A percentile compares a stretch with the other conserved stretches of the same genome.
Conservation (phyloP, 2,113 vertebrate species). For the Oryctolagus cuniculus region mOryCun1.1 NC_091437.1:17295501-17296000, state of each 20-base stretch:
- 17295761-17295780: not conserved
- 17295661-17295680: slow-evolving; percentile 32
- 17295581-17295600: not conserved
- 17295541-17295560: slow-evolving; percentile 54
- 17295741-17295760: too few species aligned
- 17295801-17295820: not conserved
- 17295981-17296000: not conserved
- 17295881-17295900: not conserved
- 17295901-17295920: not conserved
- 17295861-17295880: not conserved
- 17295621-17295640: slow-evolving; percentile 13
- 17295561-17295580: slow-evolving; percentile 18
- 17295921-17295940: not conserved
- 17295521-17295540: slow-evolving; percentile 97
- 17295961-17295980: too few species aligned
- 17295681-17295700: not conserved
- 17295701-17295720: too few species aligned
- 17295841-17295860: not conserved
- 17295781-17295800: not conserved
- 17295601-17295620: slow-evolving; percentile 22
- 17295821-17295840: not conserved
- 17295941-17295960: not conserved
- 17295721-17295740: too few species aligned
- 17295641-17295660: not conserved
- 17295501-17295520: slow-evolving; percentile 99